Percentiles rank a stretch among this genome's conserved stretches.
phyloP scores from a whole-genome alignment of 2,113 vertebrate genomes.

The Sinocyclocheilus grahami region DNA sequence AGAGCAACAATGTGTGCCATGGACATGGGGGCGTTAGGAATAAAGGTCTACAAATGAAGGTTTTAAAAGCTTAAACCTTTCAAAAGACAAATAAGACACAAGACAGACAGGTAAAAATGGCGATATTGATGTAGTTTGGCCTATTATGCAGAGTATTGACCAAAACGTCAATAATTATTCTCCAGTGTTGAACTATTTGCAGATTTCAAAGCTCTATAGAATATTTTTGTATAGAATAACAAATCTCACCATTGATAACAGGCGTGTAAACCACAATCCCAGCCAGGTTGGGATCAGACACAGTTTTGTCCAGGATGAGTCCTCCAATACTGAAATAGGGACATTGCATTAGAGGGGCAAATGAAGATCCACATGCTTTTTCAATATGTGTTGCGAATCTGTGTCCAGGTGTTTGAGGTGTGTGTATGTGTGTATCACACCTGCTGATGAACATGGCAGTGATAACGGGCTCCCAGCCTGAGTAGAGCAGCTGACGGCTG shows the following conservation, averaged over 20 bases:
- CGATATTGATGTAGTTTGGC: conserved; percentile 3
- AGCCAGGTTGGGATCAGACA: conserved; percentile 93
- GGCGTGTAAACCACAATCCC: conserved; percentile 98
- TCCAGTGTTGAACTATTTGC: not conserved
- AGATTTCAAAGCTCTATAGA: not conserved
- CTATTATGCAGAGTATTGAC: not conserved
- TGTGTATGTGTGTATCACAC: conserved; percentile 67
- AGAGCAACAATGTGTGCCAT: not conserved
- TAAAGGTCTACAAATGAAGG: not conserved
- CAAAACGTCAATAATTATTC: not conserved
- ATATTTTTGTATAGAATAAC: not conserved
- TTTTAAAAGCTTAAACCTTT: conserved; percentile 12
- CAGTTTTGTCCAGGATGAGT: conserved; percentile 97
- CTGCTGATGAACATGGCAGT: conserved; percentile 99
- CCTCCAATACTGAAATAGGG: conserved; percentile 88
- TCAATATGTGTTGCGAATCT: not conserved
- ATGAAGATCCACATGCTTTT: not conserved
- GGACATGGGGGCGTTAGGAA: not conserved
- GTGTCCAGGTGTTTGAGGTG: conserved; percentile 8
- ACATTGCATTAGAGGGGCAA: not conserved
- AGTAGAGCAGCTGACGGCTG: conserved; percentile 93
- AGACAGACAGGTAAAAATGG: not conserved
- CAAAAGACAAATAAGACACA: not conserved
- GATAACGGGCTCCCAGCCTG: conserved; percentile 97
- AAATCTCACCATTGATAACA: conserved; percentile 89